Evolutionary conservation across 2,888 invertebrate species (phyloP).

Genomic region (Abscondita cerata): DNA sequence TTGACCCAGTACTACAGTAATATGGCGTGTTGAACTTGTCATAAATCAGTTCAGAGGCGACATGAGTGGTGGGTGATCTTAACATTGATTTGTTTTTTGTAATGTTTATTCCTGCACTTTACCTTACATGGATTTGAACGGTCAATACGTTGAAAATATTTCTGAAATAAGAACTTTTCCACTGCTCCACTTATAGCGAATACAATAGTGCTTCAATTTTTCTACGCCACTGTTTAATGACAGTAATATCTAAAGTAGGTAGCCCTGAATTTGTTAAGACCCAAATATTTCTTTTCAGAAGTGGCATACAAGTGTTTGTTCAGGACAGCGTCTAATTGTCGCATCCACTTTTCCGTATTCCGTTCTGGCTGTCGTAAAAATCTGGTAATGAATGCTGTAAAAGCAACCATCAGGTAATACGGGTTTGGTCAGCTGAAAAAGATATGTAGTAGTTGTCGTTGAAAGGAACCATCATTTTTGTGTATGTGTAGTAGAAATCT

Average conservation of each 20-base stretch:
- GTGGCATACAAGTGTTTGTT: constrained; percentile 48
- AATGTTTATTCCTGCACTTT: too few species aligned
- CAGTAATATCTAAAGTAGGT: constrained; percentile 20
- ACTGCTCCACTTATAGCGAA: too few species aligned
- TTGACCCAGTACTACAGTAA: constrained; percentile 47
- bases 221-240: constrained; percentile 12
- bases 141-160: too few species aligned
- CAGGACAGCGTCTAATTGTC: constrained; percentile 50
- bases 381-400: constrained; percentile 27
- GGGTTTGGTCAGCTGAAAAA: constrained; percentile 40
- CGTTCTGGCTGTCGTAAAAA: constrained; percentile 37
- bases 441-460: background rate
- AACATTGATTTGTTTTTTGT: too few species aligned
- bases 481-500: constrained; percentile 10
- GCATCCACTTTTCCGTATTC: constrained; percentile 36
- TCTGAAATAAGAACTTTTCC: background rate
- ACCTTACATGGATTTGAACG: constrained; percentile 12
- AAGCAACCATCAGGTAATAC: constrained; percentile 30
- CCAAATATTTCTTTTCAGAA: constrained; percentile 47
- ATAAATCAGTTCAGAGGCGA: constrained; percentile 42
- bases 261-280: constrained; percentile 50
- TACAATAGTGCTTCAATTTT: too few species aligned
- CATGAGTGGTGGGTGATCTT: constrained; percentile 36
- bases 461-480: constrained; percentile 8
- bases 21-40: constrained; percentile 43